Evolutionary conservation across 2,113 vertebrate species (phyloP).

Genomic region (Falco punctatus): DNA sequence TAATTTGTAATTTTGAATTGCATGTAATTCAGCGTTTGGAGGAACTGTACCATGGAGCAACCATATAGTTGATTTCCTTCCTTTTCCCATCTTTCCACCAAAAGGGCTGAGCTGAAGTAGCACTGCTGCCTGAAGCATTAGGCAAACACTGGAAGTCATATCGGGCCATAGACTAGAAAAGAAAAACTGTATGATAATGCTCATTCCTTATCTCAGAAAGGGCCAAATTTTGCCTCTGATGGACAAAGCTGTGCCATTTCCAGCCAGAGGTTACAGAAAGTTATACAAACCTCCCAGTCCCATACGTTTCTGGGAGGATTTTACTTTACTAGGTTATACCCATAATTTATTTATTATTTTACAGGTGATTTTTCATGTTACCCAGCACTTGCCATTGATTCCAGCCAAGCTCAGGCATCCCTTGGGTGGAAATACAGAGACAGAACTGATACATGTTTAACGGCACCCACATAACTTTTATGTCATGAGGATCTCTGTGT

Average conservation of each 20-base stretch:
- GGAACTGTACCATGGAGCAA: not conserved
- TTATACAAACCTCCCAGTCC: not conserved
- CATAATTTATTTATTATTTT: not conserved
- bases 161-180: not conserved
- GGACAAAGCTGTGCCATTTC: not conserved
- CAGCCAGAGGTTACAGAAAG: not conserved
- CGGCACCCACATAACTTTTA: not conserved
- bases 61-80: not conserved
- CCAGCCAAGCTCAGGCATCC: not conserved
- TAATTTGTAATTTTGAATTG: too few species aligned
- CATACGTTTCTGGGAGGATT: not conserved
- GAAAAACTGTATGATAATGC: fast-evolving
- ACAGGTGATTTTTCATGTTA: not conserved
- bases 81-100: not conserved
- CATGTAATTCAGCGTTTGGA: not conserved
- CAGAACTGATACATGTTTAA: not conserved
- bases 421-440: not conserved
- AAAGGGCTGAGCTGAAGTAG: not conserved
- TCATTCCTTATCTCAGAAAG: not conserved
- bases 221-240: not conserved
- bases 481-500: not conserved
- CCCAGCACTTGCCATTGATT: not conserved
- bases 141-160: not conserved
- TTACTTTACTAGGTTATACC: not conserved
- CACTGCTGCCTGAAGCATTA: not conserved